A percentile compares a stretch with the other conserved stretches of the same genome.
Conservation (phyloP, 2,888 invertebrate genomes). For the Rhopalosiphum nymphaeae region DNA sequence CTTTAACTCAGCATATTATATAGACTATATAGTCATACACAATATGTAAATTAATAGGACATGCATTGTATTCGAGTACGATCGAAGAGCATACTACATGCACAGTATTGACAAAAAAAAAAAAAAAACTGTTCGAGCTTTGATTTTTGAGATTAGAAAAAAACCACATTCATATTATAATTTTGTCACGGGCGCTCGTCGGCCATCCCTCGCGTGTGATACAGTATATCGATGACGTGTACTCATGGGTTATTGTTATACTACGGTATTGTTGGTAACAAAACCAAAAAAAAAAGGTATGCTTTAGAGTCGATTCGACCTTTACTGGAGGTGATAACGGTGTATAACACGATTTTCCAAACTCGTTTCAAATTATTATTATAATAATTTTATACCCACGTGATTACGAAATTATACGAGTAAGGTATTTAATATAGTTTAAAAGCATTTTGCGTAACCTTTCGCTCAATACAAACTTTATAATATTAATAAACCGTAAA, state of each 20-base stretch:
- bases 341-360: background rate
- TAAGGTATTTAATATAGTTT: background rate
- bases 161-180: background rate
- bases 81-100: background rate
- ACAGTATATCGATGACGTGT: background rate
- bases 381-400: background rate
- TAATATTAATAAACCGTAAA: too few relatives aligned
- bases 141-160: background rate
- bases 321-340: background rate
- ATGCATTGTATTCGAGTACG: background rate
- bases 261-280: background rate
- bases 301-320: background rate
- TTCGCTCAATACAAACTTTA: background rate
- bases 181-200: background rate
- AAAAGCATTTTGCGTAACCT: slow-evolving; percentile 10
- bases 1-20: background rate
- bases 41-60: background rate
- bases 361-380: slow-evolving; percentile 1
- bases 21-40: background rate
- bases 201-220: background rate
- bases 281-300: background rate
- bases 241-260: background rate
- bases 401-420: background rate
- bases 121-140: background rate
- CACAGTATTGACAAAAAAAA: background rate